Evolutionary conservation across 2,888 invertebrate genomes (phyloP).

Genomic region (Syrphus vitripennis): DNA sequence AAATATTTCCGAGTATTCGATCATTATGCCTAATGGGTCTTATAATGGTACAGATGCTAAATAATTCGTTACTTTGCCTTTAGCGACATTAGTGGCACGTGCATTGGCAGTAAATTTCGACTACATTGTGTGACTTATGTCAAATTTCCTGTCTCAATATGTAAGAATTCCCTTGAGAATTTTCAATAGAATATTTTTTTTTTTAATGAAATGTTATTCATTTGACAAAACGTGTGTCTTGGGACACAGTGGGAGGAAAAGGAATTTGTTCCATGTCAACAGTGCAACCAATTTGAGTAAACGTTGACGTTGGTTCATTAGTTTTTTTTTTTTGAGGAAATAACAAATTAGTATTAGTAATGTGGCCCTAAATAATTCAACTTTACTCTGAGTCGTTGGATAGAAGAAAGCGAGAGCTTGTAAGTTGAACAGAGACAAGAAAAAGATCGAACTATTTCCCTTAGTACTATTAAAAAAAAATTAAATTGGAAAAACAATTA

Average conservation of each 20-base stretch:
- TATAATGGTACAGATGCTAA: conserved; percentile 41
- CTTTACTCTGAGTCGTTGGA: no score
- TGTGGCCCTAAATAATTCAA: neutral
- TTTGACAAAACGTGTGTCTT: neutral
- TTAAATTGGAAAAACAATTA: no score
- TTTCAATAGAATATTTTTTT: neutral
- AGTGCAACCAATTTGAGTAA: neutral
- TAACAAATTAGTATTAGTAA: neutral
- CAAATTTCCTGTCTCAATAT: conserved; percentile 39
- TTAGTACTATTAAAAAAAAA: no score
- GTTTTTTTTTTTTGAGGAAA: neutral
- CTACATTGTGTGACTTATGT: conserved; percentile 35
- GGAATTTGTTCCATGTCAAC: neutral
- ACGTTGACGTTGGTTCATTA: neutral
- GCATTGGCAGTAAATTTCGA: conserved; percentile 41
- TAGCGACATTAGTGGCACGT: conserved; percentile 47
- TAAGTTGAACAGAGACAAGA: no score
- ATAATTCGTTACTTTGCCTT: neutral
- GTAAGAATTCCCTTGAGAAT: neutral
- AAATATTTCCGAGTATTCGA: conserved; percentile 51
- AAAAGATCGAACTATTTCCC: no score
- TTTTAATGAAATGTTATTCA: neutral
- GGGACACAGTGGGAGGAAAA: neutral
- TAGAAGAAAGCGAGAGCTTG: no score
- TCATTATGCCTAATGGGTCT: conserved; percentile 22